Percentiles rank a stretch among this genome's conserved stretches.
These are phyloP conservation scores for Ennomos erosarius DNA, from an alignment of 2,888 invertebrate genomes.

Conservation along the genomic window DNA sequence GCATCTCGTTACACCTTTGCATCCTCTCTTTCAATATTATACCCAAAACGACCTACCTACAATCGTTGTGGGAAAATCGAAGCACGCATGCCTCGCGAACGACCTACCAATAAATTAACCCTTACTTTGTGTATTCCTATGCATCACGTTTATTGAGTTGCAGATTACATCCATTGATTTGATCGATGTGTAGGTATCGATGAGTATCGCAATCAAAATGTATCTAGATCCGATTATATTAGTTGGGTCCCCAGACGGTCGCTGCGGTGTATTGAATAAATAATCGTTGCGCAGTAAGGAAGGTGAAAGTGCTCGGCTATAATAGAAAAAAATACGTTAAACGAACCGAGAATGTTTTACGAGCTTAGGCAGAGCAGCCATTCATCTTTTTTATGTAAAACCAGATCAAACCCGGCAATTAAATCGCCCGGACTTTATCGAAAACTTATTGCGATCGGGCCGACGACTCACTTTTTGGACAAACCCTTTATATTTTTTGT, in stretches of 20 bases:
- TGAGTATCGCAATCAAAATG: constrained; percentile 63
- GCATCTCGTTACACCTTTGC: constrained; percentile 71
- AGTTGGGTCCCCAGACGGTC: constrained; percentile 57
- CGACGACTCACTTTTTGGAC: constrained; percentile 84
- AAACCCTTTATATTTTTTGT: constrained; percentile 83
- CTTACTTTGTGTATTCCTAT: constrained; percentile 41
- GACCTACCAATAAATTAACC: constrained; percentile 45
- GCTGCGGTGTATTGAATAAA: constrained; percentile 66
- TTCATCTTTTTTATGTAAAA: constrained; percentile 85
- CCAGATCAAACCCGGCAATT: constrained; percentile 85
- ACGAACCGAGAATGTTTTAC: constrained; percentile 74
- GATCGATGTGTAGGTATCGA: constrained; percentile 44
- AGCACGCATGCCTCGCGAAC: constrained; percentile 45
- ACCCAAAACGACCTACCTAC: constrained; percentile 35
- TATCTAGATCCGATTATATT: constrained; percentile 70
- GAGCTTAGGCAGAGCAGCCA: constrained; percentile 77
- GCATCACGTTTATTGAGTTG: constrained; percentile 46
- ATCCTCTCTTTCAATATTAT: constrained; percentile 57
- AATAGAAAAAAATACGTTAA: constrained; percentile 75
- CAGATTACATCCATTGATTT: constrained; percentile 45
- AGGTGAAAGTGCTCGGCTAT: constrained; percentile 77
- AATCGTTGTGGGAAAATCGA: constrained; percentile 56
- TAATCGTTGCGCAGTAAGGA: constrained; percentile 63
- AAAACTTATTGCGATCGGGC: constrained; percentile 84
- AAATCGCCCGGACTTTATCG: constrained; percentile 84